Percentiles rank a stretch among this genome's conserved stretches.
phyloP scores from a whole-genome alignment of 2,888 invertebrate species.

The Leucophenga maculata region DNA sequence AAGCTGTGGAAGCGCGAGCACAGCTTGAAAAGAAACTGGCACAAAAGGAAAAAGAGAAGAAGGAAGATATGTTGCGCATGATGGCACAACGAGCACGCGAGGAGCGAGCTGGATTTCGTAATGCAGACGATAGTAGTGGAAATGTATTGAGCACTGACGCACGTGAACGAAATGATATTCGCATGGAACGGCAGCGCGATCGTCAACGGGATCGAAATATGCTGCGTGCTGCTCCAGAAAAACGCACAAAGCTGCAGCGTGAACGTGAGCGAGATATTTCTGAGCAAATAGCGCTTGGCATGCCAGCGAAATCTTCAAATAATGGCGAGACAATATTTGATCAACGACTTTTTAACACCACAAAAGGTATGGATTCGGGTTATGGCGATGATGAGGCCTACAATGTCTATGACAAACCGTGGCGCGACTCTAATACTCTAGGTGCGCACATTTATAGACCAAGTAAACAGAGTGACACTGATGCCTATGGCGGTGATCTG shows the following conservation, averaged over 20 bases:
- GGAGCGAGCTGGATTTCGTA: constrained; percentile 85
- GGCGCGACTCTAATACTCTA: constrained; percentile 90
- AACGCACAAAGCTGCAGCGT: constrained; percentile 88
- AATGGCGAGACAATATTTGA: constrained; percentile 92
- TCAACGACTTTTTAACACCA: constrained; percentile 94
- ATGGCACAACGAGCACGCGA: constrained; percentile 96
- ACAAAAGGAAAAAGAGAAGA: constrained; percentile 98
- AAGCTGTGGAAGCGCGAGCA: constrained; percentile 96
- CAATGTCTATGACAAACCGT: constrained; percentile 98
- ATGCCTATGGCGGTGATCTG: constrained; percentile 92
- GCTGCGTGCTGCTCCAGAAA: constrained; percentile 94
- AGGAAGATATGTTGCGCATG: constrained; percentile 93
- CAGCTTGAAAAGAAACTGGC: constrained; percentile 96
- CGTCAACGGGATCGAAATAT: constrained; percentile 94
- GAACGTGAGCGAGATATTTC: constrained; percentile 97
- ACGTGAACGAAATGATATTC: constrained; percentile 87
- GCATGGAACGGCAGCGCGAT: constrained; percentile 92
- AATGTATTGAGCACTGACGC: constrained; percentile 73
- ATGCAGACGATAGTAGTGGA: constrained; percentile 71
- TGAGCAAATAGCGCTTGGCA: constrained; percentile 97
- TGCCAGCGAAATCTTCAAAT: constrained; percentile 85
- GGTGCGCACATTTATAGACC: constrained; percentile 93
- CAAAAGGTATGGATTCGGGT: constrained; percentile 90
- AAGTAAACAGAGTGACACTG: constrained; percentile 88
- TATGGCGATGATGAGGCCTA: constrained; percentile 98